Conservation (phyloP, 2,797 vertebrate genomes). For the Podarcis lilfordi region DNA sequence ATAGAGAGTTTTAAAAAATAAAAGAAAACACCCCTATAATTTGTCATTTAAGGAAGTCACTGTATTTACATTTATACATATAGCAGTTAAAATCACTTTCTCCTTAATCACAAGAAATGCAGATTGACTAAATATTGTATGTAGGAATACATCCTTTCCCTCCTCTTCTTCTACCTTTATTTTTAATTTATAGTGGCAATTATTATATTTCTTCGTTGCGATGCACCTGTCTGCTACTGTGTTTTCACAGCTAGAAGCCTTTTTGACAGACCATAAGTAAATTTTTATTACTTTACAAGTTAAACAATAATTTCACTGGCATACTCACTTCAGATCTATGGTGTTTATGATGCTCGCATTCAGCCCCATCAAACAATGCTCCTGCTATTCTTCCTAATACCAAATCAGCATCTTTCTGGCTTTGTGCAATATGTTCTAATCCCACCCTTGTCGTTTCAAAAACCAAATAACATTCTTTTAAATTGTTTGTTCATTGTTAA, state of each 20-base stretch:
- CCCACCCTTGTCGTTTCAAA: background rate
- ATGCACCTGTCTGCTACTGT: fast-evolving
- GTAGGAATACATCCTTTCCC: background rate
- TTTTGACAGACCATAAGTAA: fast-evolving
- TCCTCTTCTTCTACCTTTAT: background rate
- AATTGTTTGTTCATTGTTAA: background rate
- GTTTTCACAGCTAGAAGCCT: conserved; percentile 7
- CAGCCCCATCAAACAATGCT: fast-evolving
- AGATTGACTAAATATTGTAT: background rate
- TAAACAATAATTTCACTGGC: background rate
- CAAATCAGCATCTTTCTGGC: fast-evolving
- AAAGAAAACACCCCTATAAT: background rate
- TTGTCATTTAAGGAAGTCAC: background rate
- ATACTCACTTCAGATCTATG: background rate
- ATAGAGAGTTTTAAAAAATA: background rate
- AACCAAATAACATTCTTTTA: background rate
- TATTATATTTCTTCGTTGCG: background rate
- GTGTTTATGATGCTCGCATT: fast-evolving
- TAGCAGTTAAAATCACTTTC: background rate
- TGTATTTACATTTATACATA: background rate
- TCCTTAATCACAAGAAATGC: background rate
- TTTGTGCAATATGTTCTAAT: background rate
- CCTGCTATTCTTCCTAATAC: background rate
- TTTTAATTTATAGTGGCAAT: conserved; percentile 1
- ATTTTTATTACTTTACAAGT: background rate